Evolutionary conservation across 2,797 vertebrate genomes (phyloP).

Genomic region (Poeciliopsis gracilis): DNA sequence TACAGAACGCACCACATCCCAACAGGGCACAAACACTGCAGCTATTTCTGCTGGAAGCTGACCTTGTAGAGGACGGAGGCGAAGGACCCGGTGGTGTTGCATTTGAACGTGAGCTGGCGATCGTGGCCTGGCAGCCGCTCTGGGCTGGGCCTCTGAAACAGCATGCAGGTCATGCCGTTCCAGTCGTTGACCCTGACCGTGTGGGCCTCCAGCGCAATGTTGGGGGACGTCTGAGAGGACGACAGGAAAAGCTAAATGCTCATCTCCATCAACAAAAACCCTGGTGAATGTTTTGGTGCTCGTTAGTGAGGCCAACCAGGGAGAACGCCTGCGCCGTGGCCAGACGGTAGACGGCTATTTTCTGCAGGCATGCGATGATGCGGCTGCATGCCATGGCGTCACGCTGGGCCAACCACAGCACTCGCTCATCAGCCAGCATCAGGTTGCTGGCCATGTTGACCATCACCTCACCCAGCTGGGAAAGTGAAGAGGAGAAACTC

Average conservation of each 20-base stretch:
- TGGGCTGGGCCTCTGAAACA: constrained; percentile 88
- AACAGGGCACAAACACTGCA: background rate
- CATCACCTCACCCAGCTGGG: constrained; percentile 94
- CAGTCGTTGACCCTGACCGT: constrained; percentile 88
- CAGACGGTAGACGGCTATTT: constrained; percentile 87
- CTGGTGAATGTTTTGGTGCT: background rate
- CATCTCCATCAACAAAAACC: background rate
- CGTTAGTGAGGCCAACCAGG: constrained; percentile 80
- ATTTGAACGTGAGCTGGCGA: constrained; percentile 95
- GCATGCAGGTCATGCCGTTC: constrained; percentile 94
- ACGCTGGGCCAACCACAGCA: constrained; percentile 93
- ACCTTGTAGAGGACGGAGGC: constrained; percentile 93
- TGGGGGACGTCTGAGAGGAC: constrained; percentile 89
- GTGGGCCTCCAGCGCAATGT: constrained; percentile 95
- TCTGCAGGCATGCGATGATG: constrained; percentile 91
- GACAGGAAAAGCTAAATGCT: background rate
- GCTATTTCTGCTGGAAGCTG: background rate
- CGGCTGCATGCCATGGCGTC: constrained; percentile 93
- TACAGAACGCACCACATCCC: background rate
- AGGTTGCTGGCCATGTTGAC: constrained; percentile 97
- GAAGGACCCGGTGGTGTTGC: constrained; percentile 91
- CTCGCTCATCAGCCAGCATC: constrained; percentile 94
- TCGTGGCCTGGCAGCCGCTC: constrained; percentile 85
- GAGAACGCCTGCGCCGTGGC: constrained; percentile 90
- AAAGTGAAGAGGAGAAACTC: background rate